Percentiles rank a stretch among this genome's conserved stretches.
Conservation (phyloP, 2,888 invertebrate species). For the Metacarcinus magister region DNA sequence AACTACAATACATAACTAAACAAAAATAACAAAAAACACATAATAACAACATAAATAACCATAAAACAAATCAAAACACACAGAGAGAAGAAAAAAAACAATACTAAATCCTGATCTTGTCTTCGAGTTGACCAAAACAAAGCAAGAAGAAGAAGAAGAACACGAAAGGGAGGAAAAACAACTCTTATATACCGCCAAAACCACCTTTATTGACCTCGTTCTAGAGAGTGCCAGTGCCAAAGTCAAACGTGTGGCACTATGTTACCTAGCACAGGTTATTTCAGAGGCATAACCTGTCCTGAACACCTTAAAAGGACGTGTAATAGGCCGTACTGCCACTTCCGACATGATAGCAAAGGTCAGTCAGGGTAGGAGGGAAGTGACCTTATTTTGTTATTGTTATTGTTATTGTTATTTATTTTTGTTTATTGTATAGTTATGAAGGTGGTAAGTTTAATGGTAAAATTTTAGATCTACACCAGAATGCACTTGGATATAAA, state of each 20-base stretch:
- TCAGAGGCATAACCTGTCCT: slow-evolving; percentile 74
- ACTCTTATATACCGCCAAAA: neutral
- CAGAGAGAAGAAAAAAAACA: too few species aligned
- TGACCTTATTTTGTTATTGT: too few species aligned
- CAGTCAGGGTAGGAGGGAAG: neutral
- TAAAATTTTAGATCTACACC: too few species aligned
- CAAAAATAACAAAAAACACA: too few species aligned
- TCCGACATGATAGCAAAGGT: slow-evolving; percentile 76
- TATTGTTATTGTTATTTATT: too few species aligned
- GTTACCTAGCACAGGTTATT: slow-evolving; percentile 73
- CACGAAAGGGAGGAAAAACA: slow-evolving; percentile 11
- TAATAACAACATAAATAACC: too few species aligned
- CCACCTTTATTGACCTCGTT: neutral
- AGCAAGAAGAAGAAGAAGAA: neutral
- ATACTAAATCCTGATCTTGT: too few species aligned
- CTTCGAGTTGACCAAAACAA: neutral
- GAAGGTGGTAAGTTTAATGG: too few species aligned
- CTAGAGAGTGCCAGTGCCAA: neutral
- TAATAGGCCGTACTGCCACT: slow-evolving; percentile 79
- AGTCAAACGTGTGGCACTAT: neutral
- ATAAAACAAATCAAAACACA: too few species aligned
- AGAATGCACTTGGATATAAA: too few species aligned
- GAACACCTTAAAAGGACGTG: slow-evolving; percentile 67
- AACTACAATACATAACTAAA: too few species aligned
- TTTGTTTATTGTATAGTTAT: too few species aligned